Percentiles rank a stretch among this genome's conserved stretches.
These are phyloP conservation scores for Larimichthys crocea DNA, from an alignment of 2,113 vertebrate genomes.

Conservation along the genomic window DNA sequence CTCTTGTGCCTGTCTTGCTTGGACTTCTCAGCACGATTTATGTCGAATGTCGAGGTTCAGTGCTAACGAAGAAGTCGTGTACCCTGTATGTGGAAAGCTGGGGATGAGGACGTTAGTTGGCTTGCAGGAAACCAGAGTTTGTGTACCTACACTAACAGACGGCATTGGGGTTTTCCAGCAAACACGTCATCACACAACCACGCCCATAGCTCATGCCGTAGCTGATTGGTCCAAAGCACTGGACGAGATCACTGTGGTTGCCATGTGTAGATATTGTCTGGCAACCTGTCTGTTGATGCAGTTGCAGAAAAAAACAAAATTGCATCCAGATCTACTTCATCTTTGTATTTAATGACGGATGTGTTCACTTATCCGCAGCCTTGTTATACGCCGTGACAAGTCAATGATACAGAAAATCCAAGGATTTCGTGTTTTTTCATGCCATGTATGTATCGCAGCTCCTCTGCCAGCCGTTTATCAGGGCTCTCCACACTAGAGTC, in stretches of 20 bases:
- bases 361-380: background rate
- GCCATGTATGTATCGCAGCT: background rate
- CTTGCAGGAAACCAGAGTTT: background rate
- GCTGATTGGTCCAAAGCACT: too few relatives aligned
- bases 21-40: background rate
- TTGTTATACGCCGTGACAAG: too few relatives aligned
- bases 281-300: background rate
- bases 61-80: background rate
- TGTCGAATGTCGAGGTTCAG: background rate
- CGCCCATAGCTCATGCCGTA: too few relatives aligned
- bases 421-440: background rate
- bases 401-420: background rate
- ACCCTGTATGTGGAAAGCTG: background rate
- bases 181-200: too few relatives aligned
- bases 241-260: too few relatives aligned
- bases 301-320: background rate
- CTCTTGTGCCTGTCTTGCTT: background rate
- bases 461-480: conserved; percentile 10
- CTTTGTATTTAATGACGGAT: background rate
- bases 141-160: background rate
- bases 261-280: too few relatives aligned
- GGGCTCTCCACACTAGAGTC: conserved; percentile 4
- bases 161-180: too few relatives aligned
- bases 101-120: background rate
- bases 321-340: background rate